A percentile compares a stretch with the other conserved stretches of the same genome.
Conservation (phyloP, 2,113 vertebrate genomes). For the Nicator chloris region DNA sequence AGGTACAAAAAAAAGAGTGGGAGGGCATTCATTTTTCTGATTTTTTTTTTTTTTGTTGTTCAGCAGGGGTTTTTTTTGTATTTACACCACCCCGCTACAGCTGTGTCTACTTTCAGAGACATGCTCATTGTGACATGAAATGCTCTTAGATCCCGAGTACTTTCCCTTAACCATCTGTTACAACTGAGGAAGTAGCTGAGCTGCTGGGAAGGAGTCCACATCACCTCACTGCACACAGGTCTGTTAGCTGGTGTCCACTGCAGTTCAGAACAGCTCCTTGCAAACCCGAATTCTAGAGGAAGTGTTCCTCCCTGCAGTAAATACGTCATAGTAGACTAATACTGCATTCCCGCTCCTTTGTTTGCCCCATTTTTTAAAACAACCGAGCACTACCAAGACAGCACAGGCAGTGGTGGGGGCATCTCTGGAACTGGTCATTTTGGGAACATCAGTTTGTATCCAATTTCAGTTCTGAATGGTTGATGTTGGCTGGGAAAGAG, state of each 20-base stretch:
- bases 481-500: background rate
- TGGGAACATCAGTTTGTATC: background rate
- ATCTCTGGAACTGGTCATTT: background rate
- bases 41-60: background rate
- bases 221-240: too few species aligned
- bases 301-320: background rate
- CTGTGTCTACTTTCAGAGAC: background rate
- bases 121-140: background rate
- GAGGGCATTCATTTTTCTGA: accelerated
- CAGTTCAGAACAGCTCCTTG: background rate
- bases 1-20: background rate
- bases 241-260: background rate
- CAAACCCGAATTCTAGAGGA: background rate
- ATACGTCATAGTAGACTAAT: background rate
- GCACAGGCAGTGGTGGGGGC: background rate
- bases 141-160: background rate
- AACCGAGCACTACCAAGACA: background rate
- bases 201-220: background rate
- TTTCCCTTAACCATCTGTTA: background rate
- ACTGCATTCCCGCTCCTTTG: background rate
- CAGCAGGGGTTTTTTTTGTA: background rate
- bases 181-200: background rate
- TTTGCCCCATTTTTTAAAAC: background rate
- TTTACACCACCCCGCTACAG: background rate
- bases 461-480: background rate